phyloP scores from a whole-genome alignment of 2,797 vertebrate species.

The Urocyon cinereoargenteus region DNA sequence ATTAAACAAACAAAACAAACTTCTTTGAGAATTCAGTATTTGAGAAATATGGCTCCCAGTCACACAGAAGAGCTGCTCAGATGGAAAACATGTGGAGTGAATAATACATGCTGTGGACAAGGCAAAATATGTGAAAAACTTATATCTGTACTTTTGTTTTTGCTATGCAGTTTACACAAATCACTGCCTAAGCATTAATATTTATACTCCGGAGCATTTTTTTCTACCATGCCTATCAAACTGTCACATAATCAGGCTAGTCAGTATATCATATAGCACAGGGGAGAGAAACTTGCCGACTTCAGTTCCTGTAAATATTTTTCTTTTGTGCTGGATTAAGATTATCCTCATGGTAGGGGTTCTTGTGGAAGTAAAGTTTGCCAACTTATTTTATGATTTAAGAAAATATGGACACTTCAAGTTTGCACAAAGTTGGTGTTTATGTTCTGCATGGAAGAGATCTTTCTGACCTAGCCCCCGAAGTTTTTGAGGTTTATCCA shows the following conservation, averaged over 20 bases:
- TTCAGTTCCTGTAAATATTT: slow-evolving; percentile 79
- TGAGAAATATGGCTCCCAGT: slow-evolving; percentile 45
- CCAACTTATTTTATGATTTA: slow-evolving; percentile 70
- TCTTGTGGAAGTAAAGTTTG: slow-evolving; percentile 63
- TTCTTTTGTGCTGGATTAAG: slow-evolving; percentile 76
- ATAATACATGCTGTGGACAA: slow-evolving; percentile 63
- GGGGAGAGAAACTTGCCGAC: slow-evolving; percentile 60
- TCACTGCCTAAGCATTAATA: slow-evolving; percentile 82
- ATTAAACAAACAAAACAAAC: not conserved
- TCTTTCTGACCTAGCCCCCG: slow-evolving; percentile 47
- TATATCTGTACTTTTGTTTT: slow-evolving; percentile 80
- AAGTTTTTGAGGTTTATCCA: slow-evolving; percentile 70
- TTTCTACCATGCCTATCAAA: slow-evolving; percentile 79
- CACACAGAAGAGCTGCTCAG: not conserved
- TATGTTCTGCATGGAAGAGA: slow-evolving; percentile 48
- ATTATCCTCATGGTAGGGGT: slow-evolving; percentile 69
- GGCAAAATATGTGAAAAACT: slow-evolving; percentile 71
- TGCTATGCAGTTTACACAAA: slow-evolving; percentile 78
- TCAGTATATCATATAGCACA: slow-evolving; percentile 76
- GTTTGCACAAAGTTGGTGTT: slow-evolving; percentile 64
- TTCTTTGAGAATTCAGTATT: slow-evolving; percentile 12
- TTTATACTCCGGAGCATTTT: slow-evolving; percentile 76
- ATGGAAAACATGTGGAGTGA: slow-evolving; percentile 43
- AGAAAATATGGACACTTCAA: slow-evolving; percentile 51
- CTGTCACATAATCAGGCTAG: slow-evolving; percentile 78